Conservation (phyloP, 2,797 vertebrate species). For the Pseudochaenichthys georgianus region DNA sequence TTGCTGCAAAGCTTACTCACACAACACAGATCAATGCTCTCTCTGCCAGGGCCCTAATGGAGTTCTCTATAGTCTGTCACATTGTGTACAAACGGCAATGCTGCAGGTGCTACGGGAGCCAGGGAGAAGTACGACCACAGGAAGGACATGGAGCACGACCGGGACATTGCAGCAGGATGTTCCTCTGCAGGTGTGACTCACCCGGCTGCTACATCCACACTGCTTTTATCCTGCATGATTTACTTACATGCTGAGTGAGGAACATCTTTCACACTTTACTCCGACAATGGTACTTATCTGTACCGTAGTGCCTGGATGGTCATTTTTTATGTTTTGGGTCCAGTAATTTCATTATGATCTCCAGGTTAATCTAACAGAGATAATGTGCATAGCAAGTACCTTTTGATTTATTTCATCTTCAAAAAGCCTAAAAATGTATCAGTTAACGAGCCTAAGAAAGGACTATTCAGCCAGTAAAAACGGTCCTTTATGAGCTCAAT, state of each 20-base stretch:
- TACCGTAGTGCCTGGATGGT: background rate
- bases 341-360: background rate
- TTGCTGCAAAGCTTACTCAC: slow-evolving; percentile 57
- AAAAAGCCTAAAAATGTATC: background rate
- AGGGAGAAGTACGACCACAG: background rate
- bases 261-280: background rate
- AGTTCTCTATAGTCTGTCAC: slow-evolving; percentile 54
- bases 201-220: background rate
- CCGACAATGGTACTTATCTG: background rate
- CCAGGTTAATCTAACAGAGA: background rate
- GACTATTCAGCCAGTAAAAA: background rate
- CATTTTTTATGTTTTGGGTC: background rate
- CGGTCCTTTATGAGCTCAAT: no score
- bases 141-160: slow-evolving; percentile 10
- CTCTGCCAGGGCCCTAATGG: slow-evolving; percentile 51
- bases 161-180: background rate
- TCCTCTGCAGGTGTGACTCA: slow-evolving; percentile 14
- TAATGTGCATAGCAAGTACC: background rate
- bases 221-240: background rate
- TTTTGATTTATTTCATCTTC: background rate
- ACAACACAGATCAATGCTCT: slow-evolving; percentile 15
- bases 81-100: slow-evolving; percentile 49
- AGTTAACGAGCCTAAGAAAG: background rate
- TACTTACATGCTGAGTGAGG: background rate
- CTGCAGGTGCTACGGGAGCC: slow-evolving; percentile 33